A percentile compares a stretch with the other conserved stretches of the same genome.
Evolutionary conservation across 1,140 invertebrate species (phyloP).

Genomic region (Drosophila baimaii): DNA sequence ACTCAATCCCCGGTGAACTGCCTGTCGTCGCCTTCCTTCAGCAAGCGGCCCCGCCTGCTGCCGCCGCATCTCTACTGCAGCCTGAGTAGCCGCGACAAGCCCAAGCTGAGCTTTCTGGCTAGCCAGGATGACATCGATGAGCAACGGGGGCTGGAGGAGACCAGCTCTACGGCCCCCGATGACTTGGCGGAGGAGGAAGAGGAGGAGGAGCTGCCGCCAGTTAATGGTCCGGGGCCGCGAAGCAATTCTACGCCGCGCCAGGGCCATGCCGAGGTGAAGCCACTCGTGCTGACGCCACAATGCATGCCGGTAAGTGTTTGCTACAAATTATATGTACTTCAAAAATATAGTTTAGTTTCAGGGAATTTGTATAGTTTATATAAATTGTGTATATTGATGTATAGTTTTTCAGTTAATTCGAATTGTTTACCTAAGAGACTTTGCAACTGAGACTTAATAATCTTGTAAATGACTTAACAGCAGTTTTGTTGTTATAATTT

Average conservation of each 20-base stretch:
- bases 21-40: constrained; percentile 21
- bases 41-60: constrained; percentile 59
- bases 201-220: constrained; percentile 14
- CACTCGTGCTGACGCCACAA: constrained; percentile 47
- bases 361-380: too few species aligned
- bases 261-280: background rate
- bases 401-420: too few species aligned
- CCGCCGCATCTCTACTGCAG: constrained; percentile 64
- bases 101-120: constrained; percentile 4
- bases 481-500: too few species aligned
- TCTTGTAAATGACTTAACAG: too few species aligned
- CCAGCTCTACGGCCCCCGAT: constrained; percentile 29
- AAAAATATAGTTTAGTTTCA: too few species aligned
- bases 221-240: constrained; percentile 19
- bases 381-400: too few species aligned
- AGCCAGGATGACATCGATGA: constrained; percentile 10
- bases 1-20: constrained; percentile 27
- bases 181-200: constrained; percentile 39
- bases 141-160: constrained; percentile 19
- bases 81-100: constrained; percentile 22
- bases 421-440: too few species aligned
- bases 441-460: too few species aligned
- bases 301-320: constrained; percentile 54
- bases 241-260: constrained; percentile 57
- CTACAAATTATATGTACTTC: too few species aligned